Base-by-base conservation (phyloP, 2,113 vertebrate species). In the Felis catus region DNA sequence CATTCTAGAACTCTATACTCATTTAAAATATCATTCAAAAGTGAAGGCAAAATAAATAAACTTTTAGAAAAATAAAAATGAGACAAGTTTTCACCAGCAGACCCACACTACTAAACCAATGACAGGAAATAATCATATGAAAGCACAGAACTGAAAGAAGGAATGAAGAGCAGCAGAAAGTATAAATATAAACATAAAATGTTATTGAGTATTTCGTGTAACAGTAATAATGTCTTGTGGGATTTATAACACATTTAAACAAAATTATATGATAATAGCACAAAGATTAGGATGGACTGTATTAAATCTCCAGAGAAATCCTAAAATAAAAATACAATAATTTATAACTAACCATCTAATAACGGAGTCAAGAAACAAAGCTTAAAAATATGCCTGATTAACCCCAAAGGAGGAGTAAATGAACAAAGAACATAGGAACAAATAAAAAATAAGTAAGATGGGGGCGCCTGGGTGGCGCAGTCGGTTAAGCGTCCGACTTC, bases 1-100 rank as follows among this genome's bases (percentile, higher is more conserved):
- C 48, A 74, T 48, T 45, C 48, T 81, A 58, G 29, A 96, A 74
- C n/a, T 87, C 36, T 84, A 63, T 65, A 41, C 27, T 89, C 33
- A 48, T 65, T 90, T 82, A 80, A 80, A 74, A 68, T 93, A n/a
- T 11, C 58, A 88, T 63, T 53, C 9, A 91, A 74, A 73, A 68
- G 55, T n/a, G 18, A 94, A 94, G 27, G 51, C n/a, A 92, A 97
- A 96, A 70, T 79, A 66, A 86, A 91, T 13, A 61, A 19, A 84
- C 29, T 51, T 84, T 92, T 84, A 71, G 18, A 78, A 71, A 95
- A 86, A 95, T 73, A 21, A 58, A 94, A 91, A 51, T 66, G 36
- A 83, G 74, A 76, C 6, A 66, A 39, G 25, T 45, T 71, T 85
- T 92, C 16, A 74, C 36, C 45, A 95, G 25, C 33, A 55, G 19